phyloP scores from a whole-genome alignment of 1,140 invertebrate species.

The Teleopsis dalmanni region DNA sequence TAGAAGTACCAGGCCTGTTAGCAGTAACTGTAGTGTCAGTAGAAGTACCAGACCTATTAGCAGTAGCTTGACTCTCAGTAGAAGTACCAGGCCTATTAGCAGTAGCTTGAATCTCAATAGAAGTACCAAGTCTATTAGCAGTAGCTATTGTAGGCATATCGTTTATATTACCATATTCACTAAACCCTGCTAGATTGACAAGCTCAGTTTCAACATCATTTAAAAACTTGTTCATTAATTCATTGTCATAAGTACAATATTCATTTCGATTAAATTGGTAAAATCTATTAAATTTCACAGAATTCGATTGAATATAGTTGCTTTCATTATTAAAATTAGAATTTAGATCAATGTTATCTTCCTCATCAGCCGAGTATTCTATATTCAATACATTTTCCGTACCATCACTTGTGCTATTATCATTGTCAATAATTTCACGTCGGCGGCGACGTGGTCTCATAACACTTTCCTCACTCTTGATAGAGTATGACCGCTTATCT shows the following conservation, averaged over 20 bases:
- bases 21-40: no score
- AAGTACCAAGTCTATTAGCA: no score
- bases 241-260: no score
- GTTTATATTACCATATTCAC: no score
- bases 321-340: slow-evolving; percentile 45
- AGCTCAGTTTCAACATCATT: no score
- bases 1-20: no score
- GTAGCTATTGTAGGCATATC: no score
- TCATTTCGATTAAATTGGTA: slow-evolving; percentile 13
- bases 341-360: slow-evolving; percentile 46
- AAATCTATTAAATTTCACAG: slow-evolving; percentile 37
- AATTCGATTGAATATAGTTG: slow-evolving; percentile 49
- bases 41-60: no score
- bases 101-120: no score
- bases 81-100: no score
- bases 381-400: slow-evolving; percentile 49
- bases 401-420: slow-evolving; percentile 41
- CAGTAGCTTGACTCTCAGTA: no score
- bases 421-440: slow-evolving; percentile 41
- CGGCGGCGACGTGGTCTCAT: slow-evolving; percentile 32
- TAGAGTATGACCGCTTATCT: slow-evolving; percentile 41
- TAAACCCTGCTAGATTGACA: slow-evolving; percentile 7
- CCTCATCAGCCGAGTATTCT: slow-evolving; percentile 50
- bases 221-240: no score
- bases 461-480: slow-evolving; percentile 38